A percentile compares a stretch with the other conserved stretches of the same genome.
These are phyloP conservation scores for Anastatus disparis DNA, from an alignment of 1,140 invertebrate genomes.

Conservation along the genomic window DNA sequence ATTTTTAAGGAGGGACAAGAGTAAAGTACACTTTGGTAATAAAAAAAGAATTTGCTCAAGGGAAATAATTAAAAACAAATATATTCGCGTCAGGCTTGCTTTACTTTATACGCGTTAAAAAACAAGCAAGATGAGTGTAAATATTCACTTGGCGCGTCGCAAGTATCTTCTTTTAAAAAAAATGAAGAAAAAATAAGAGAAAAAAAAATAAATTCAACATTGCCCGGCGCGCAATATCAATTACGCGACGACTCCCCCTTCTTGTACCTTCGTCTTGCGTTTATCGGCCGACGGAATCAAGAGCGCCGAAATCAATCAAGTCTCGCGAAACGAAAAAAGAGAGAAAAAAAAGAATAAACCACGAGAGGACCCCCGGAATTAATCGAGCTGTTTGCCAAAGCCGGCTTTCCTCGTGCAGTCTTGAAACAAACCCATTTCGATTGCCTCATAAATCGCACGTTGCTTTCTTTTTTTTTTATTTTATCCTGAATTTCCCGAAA, in stretches of 20 bases:
- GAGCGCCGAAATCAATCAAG: conserved; percentile 22
- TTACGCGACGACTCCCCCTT: background rate
- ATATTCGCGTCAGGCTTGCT: conserved; percentile 6
- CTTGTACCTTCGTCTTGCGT: background rate
- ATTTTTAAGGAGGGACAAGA: background rate
- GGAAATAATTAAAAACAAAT: conserved; percentile 32
- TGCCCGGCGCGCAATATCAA: background rate
- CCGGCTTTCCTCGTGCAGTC: background rate
- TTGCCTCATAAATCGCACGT: conserved; percentile 12
- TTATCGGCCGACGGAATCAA: background rate
- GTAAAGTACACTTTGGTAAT: background rate
- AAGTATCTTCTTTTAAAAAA: too few species aligned
- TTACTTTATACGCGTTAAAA: background rate
- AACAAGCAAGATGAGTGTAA: background rate
- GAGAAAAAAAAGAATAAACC: background rate
- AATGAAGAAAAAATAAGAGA: background rate
- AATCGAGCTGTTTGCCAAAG: conserved; percentile 17
- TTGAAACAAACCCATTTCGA: background rate
- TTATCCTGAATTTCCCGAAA: too few species aligned
- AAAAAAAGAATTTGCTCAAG: conserved; percentile 15
- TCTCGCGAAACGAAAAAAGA: too few species aligned
- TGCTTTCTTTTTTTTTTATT: too few species aligned
- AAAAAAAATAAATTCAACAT: conserved; percentile 11
- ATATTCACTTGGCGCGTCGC: background rate
- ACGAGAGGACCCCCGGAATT: background rate